A percentile compares a stretch with the other conserved stretches of the same genome.
phyloP scores from a whole-genome alignment of 1,140 invertebrate species.

The Drosophila tristis region DNA sequence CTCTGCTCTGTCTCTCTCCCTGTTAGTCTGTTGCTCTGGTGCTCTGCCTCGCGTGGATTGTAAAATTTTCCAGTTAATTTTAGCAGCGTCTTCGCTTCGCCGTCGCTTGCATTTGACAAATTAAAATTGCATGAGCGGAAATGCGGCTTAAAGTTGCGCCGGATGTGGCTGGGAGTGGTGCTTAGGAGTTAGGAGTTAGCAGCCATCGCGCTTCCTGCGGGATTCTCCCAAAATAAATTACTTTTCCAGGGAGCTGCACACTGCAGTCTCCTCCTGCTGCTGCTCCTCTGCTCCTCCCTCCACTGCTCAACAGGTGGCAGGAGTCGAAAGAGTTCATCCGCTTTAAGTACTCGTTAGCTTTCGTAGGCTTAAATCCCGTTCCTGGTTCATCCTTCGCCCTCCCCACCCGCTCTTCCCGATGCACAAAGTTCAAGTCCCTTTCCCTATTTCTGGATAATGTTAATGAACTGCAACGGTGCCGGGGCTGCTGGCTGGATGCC shows the following conservation, averaged over 20 bases:
- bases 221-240: constrained; percentile 55
- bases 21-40: not conserved
- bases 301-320: constrained; percentile 31
- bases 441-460: constrained; percentile 34
- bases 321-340: not conserved
- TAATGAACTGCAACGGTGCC: constrained; percentile 36
- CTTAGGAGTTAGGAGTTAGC: constrained; percentile 20
- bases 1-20: constrained; percentile 15
- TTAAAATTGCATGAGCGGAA: constrained; percentile 81
- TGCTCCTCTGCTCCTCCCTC: not conserved
- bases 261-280: not conserved
- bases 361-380: too few relatives aligned
- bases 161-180: constrained; percentile 49
- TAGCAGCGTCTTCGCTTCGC: constrained; percentile 39
- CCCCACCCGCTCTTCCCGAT: not conserved
- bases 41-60: constrained; percentile 63
- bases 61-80: constrained; percentile 81
- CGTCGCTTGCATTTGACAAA: constrained; percentile 73
- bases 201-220: constrained; percentile 44
- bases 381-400: too few relatives aligned
- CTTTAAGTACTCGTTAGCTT: too few relatives aligned
- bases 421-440: constrained; percentile 14
- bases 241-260: constrained; percentile 17
- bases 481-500: constrained; percentile 6
- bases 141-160: constrained; percentile 75